Conservation (phyloP, 2,113 vertebrate genomes). For the Prietella phreatophila region DNA sequence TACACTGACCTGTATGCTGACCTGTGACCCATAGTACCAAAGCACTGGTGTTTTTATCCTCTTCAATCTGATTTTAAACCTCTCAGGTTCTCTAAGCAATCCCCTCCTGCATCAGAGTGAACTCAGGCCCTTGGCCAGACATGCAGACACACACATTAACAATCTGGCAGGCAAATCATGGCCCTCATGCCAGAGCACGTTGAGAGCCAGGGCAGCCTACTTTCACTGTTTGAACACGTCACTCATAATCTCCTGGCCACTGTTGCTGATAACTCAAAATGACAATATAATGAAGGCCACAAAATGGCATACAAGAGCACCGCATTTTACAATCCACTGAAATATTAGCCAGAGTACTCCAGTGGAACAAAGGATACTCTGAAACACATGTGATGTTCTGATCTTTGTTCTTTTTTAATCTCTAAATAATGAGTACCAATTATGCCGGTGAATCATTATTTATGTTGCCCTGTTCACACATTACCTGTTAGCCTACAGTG, state of each 20-base stretch:
- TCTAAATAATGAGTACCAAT: slow-evolving; percentile 12
- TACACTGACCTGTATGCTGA: not conserved
- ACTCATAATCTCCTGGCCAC: slow-evolving; percentile 70
- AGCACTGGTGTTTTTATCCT: slow-evolving; percentile 51
- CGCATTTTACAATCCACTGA: slow-evolving; percentile 45
- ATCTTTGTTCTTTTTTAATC: not conserved
- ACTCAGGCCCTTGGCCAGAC: slow-evolving; percentile 71
- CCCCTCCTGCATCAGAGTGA: slow-evolving; percentile 62
- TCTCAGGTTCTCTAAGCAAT: slow-evolving; percentile 66
- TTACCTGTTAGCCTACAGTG: slow-evolving; percentile 4
- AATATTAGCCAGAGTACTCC: slow-evolving; percentile 54
- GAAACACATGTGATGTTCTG: not conserved
- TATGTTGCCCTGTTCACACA: slow-evolving; percentile 10
- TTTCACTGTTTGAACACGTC: slow-evolving; percentile 66
- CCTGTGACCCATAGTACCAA: not conserved
- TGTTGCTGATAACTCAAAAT: slow-evolving; percentile 71
- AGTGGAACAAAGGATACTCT: slow-evolving; percentile 19
- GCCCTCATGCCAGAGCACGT: slow-evolving; percentile 69
- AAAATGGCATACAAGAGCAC: slow-evolving; percentile 55
- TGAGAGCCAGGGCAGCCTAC: slow-evolving; percentile 62
- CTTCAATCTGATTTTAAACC: slow-evolving; percentile 58
- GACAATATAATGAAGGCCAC: slow-evolving; percentile 70
- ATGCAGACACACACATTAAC: slow-evolving; percentile 62
- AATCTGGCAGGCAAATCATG: slow-evolving; percentile 62
- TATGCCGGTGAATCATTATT: slow-evolving; percentile 11